Conservation (phyloP, 1,140 invertebrate genomes). For the Euglossa dilemma region DNA sequence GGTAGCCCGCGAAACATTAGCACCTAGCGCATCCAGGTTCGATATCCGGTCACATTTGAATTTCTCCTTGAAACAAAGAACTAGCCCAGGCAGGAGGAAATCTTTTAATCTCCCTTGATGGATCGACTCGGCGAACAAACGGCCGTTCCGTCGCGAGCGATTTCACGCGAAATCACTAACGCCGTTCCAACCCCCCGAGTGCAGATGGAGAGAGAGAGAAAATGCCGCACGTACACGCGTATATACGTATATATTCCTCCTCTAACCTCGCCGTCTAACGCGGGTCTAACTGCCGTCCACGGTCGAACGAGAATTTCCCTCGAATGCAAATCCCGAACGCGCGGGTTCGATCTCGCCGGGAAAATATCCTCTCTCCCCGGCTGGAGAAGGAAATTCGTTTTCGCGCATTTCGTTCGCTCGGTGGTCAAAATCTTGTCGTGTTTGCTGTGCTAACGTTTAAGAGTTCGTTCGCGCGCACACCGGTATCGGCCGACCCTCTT, state of each 20-base stretch:
- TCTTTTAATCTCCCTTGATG: constrained; percentile 21
- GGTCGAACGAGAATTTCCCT: constrained; percentile 15
- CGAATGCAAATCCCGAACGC: constrained; percentile 21
- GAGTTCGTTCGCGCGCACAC: constrained; percentile 32
- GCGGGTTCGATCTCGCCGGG: constrained; percentile 4
- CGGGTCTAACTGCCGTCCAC: neutral
- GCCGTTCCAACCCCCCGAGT: neutral
- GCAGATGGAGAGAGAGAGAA: neutral
- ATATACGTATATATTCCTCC: neutral
- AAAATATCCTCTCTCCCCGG: neutral
- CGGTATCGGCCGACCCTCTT: constrained; percentile 22
- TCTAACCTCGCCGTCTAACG: neutral
- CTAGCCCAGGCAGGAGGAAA: neutral
- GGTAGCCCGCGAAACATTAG: neutral
- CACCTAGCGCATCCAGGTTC: neutral
- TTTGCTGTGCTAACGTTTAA: too few species aligned
- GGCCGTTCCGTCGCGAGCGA: neutral
- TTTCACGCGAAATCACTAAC: constrained; percentile 25
- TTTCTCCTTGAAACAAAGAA: constrained; percentile 5
- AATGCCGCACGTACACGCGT: neutral
- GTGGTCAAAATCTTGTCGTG: too few species aligned
- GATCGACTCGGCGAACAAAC: constrained; percentile 2
- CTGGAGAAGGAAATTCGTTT: constrained; percentile 29
- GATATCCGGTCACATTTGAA: neutral
- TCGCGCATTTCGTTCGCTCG: too few species aligned